Conservation (phyloP, 2,113 vertebrate species). For the Corythoichthys haematopterus region DNA sequence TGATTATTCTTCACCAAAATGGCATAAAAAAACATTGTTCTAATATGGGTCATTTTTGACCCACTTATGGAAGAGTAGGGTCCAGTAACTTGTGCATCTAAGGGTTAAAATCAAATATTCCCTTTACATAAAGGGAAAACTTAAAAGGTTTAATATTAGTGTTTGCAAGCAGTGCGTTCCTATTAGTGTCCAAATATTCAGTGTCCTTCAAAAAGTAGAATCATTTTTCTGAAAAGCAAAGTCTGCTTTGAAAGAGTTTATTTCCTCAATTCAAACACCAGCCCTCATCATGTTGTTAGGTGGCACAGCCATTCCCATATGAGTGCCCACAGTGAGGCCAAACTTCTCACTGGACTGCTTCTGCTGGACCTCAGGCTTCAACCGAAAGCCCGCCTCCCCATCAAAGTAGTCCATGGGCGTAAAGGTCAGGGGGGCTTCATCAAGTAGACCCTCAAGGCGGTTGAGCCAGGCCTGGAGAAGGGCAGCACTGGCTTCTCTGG, state of each 20-base stretch:
- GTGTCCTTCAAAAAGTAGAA: too few relatives aligned
- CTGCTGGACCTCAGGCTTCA: slow-evolving; percentile 66
- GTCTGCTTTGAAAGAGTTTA: too few relatives aligned
- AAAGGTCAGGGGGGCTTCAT: slow-evolving; percentile 56
- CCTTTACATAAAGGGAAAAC: slow-evolving; percentile 38
- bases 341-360: slow-evolving; percentile 54
- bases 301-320: slow-evolving; percentile 71
- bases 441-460: slow-evolving; percentile 49
- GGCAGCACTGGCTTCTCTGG: slow-evolving; percentile 39
- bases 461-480: slow-evolving; percentile 59
- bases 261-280: slow-evolving; percentile 30
- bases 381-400: slow-evolving; percentile 54
- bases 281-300: slow-evolving; percentile 66
- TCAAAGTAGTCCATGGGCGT: slow-evolving; percentile 70
- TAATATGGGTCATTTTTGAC: too few relatives aligned
- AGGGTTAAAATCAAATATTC: slow-evolving; percentile 45
- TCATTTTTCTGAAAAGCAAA: too few relatives aligned
- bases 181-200: too few relatives aligned
- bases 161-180: slow-evolving; percentile 5
- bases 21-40: too few relatives aligned
- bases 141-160: slow-evolving; percentile 32
- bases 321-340: slow-evolving; percentile 71
- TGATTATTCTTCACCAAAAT: too few relatives aligned
- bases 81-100: too few relatives aligned
- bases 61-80: too few relatives aligned